These are phyloP conservation scores for Agapetus fuscipes DNA, from an alignment of 2,888 invertebrate species.

Conservation along the genomic window DNA sequence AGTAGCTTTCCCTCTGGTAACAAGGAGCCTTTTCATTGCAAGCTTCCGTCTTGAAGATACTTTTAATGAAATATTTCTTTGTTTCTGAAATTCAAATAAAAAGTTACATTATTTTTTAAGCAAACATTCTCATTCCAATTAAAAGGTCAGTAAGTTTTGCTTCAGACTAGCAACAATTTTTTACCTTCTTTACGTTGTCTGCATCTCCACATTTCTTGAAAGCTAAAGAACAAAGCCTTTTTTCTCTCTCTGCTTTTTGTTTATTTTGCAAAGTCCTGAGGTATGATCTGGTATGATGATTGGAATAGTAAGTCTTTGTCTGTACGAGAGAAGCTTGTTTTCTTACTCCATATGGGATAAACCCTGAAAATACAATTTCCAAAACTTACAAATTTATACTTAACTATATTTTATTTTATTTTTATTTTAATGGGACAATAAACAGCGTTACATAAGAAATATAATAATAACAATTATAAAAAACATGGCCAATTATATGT, in stretches of 20 bases:
- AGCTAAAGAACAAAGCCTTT: conserved; percentile 39
- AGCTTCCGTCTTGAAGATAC: too few species aligned
- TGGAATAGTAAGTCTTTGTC: conserved; percentile 26
- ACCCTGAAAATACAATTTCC: conserved; percentile 21
- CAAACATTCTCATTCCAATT: too few species aligned
- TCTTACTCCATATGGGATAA: conserved; percentile 46
- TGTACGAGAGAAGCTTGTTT: conserved; percentile 50
- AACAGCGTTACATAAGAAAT: not conserved
- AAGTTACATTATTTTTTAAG: too few species aligned
- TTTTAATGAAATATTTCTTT: too few species aligned
- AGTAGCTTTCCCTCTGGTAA: too few species aligned
- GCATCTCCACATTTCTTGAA: conserved; percentile 4
- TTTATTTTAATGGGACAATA: not conserved
- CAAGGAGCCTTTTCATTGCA: too few species aligned
- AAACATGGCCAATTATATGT: not conserved
- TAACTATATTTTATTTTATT: not conserved
- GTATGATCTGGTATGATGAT: conserved; percentile 24
- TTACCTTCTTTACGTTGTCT: not conserved
- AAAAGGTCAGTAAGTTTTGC: too few species aligned
- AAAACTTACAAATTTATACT: not conserved
- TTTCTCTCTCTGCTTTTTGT: conserved; percentile 51
- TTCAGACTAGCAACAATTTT: too few species aligned
- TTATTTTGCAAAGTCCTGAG: conserved; percentile 49
- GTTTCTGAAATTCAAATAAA: too few species aligned
- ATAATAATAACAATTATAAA: not conserved